Evolutionary conservation across 2,888 invertebrate genomes (phyloP).

Genomic region (Platynereis dumerilii): DNA sequence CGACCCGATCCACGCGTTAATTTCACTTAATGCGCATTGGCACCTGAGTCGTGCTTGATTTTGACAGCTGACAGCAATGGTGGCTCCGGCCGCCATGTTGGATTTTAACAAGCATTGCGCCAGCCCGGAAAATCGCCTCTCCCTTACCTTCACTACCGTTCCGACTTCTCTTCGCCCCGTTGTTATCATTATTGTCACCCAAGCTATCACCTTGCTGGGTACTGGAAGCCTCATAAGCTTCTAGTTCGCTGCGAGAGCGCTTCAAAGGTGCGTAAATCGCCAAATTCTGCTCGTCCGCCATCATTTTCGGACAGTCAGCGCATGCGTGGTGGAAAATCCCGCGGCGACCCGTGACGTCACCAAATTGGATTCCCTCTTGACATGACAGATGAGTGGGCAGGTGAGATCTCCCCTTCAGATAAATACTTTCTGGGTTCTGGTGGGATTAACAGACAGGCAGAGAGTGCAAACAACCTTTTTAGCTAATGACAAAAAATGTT

Average conservation of each 20-base stretch:
- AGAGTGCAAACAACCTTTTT: no score
- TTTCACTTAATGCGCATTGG: no score
- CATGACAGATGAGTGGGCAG: not conserved
- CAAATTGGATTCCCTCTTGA: slow-evolving; percentile 4
- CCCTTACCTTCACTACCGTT: not conserved
- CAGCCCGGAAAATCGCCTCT: no score
- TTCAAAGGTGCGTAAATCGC: slow-evolving; percentile 10
- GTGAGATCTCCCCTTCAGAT: no score
- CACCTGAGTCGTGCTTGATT: no score
- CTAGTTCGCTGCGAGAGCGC: slow-evolving; percentile 13
- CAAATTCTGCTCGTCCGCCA: slow-evolving; percentile 19
- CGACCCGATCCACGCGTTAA: no score
- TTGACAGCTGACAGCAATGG: no score
- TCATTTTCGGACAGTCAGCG: slow-evolving; percentile 20
- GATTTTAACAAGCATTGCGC: no score
- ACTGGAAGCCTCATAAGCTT: slow-evolving; percentile 9
- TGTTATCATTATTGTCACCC: slow-evolving; percentile 1
- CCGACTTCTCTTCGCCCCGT: slow-evolving; percentile 2
- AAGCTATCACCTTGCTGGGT: slow-evolving; percentile 9
- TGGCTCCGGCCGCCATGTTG: no score
- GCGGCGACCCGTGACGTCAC: not conserved
- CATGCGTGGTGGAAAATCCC: slow-evolving; percentile 8
- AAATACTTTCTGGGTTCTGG: no score
- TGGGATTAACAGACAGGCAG: no score
- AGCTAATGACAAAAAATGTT: no score